Conservation (phyloP, 2,888 invertebrate genomes). For the Ormyrus thymus region DNA sequence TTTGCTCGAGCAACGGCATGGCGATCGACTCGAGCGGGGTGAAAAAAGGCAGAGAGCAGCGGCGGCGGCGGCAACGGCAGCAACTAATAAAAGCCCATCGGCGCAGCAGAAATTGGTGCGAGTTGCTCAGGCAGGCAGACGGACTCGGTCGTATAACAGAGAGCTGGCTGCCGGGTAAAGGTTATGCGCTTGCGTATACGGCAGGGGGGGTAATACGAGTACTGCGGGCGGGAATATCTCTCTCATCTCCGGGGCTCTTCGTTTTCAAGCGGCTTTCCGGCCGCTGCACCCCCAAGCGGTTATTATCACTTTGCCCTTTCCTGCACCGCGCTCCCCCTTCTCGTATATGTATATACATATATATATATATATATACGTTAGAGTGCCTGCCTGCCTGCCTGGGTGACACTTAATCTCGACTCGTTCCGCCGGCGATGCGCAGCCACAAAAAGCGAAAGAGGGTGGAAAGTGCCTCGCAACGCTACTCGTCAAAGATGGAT, state of each 20-base stretch:
- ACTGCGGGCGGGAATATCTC: slow-evolving; percentile 38
- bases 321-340: slow-evolving; percentile 49
- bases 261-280: slow-evolving; percentile 52
- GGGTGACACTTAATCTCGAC: slow-evolving; percentile 60
- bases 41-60: too few species aligned
- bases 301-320: slow-evolving; percentile 64
- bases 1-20: too few species aligned
- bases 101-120: too few species aligned
- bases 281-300: slow-evolving; percentile 59
- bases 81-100: too few species aligned
- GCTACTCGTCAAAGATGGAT: slow-evolving; percentile 59
- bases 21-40: too few species aligned
- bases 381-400: neutral
- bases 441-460: slow-evolving; percentile 27
- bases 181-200: neutral
- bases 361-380: neutral
- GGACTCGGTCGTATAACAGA: neutral
- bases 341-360: neutral
- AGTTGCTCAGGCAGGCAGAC: neutral
- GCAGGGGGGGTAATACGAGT: slow-evolving; percentile 31
- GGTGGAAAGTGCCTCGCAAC: slow-evolving; percentile 47
- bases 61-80: too few species aligned
- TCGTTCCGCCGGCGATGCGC: slow-evolving; percentile 30
- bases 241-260: slow-evolving; percentile 35
- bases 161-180: slow-evolving; percentile 1